A percentile compares a stretch with the other conserved stretches of the same genome.
Conservation (phyloP, 2,888 invertebrate species). For the Aproaerema taeniolella region DNA sequence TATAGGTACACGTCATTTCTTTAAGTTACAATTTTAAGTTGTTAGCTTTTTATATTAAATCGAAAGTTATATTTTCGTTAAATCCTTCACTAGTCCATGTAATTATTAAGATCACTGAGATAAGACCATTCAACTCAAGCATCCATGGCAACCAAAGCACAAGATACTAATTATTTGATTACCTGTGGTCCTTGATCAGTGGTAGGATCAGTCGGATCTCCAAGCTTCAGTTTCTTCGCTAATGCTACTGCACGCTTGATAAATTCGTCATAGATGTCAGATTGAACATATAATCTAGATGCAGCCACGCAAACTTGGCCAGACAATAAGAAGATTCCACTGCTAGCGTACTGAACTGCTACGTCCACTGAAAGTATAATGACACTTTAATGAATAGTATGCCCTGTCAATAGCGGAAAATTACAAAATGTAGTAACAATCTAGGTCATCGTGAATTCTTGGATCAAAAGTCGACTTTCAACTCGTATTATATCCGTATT, state of each 20-base stretch:
- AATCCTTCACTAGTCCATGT: neutral
- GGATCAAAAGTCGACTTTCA: no score
- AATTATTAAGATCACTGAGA: no score
- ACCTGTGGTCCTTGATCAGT: conserved; percentile 92
- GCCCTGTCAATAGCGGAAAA: no score
- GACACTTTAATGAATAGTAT: neutral
- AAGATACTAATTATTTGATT: neutral
- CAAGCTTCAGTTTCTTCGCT: conserved; percentile 84
- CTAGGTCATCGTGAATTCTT: no score
- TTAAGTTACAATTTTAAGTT: neutral
- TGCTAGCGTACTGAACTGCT: conserved; percentile 60
- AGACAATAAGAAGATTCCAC: conserved; percentile 45
- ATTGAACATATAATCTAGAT: conserved; percentile 89
- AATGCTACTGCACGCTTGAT: conserved; percentile 83
- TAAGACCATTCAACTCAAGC: neutral
- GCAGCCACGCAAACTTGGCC: conserved; percentile 56
- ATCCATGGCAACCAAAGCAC: neutral
- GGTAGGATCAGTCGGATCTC: conserved; percentile 85
- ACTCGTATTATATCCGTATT: no score
- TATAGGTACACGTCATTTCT: neutral
- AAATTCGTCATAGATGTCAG: conserved; percentile 90
- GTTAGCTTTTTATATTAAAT: neutral
- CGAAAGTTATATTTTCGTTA: neutral
- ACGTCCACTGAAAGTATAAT: conserved; percentile 50
- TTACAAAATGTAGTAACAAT: no score